Base-by-base conservation (phyloP, 2,888 invertebrate genomes). In the Camponotus fellah region DNA sequence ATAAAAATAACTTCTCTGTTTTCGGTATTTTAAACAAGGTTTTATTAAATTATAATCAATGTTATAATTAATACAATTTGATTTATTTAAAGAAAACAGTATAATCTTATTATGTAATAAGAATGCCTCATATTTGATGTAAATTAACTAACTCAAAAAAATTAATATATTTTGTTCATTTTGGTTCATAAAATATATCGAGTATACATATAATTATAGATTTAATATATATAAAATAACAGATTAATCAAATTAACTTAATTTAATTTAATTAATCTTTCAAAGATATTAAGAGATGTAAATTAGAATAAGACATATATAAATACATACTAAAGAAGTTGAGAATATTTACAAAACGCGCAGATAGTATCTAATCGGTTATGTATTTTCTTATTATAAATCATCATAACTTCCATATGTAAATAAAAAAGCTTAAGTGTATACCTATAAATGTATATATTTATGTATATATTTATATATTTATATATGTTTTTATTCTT, bases 61-160 rank as follows among this genome's bases (percentile, higher is more conserved):
- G 4, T 49, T 10, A 2, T 66, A n/a, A 17, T 56, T 37, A 32
- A 66, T 66, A 46, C 2, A 9, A 46, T 3, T 14, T n/a, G n/a
- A 21, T 53, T 34, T 71, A 71, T 71, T 71, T 26, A 26, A 26
- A 72, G 40, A 72, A 14, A 6, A n/a, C n/a, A 26, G 9, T 58
- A 58, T 34, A 40, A 17, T 1, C 26, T 40, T 17, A 4, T 72
- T 37, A 17, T 3, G 10, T 53, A 53, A 69, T 34, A 34, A 69
- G 34, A 49, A 3, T 53, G 34, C 53, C 9, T 2, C 9, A 4
- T 56, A 14, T 14, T 71, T 21, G 12, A n/a, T n/a, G 8, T 56
- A 2, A 14, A 34, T 66, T 3, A 66, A 8, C 40, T 8, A 0
- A 66, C 3, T 26, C 8, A 2, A 12, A 66, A 46, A 26, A 56